phyloP scores from a whole-genome alignment of 2,797 vertebrate species.

The Nannoperca obscura region DNA sequence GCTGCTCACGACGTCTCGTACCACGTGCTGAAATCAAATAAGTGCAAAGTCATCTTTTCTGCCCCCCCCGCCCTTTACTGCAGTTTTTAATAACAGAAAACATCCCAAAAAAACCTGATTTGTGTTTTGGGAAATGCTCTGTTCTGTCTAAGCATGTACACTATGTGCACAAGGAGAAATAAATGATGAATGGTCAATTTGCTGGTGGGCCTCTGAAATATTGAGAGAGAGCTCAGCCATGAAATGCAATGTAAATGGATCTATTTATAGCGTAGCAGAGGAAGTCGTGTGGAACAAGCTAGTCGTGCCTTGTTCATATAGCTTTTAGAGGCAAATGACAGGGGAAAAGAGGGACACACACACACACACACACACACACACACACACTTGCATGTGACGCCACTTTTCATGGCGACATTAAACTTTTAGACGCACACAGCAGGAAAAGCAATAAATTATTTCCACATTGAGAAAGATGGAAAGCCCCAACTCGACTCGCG shows the following conservation, averaged over 20 bases:
- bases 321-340: constrained; percentile 73
- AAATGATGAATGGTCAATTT: constrained; percentile 81
- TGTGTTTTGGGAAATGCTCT: neutral
- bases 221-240: constrained; percentile 77
- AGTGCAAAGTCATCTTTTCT: neutral
- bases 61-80: neutral
- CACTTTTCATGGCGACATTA: constrained; percentile 70
- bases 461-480: constrained; percentile 61
- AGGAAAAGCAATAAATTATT: constrained; percentile 76
- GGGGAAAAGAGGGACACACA: constrained; percentile 18
- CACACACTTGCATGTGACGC: constrained; percentile 76
- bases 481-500: constrained; percentile 47
- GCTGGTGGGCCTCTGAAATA: constrained; percentile 76
- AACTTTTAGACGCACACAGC: constrained; percentile 70
- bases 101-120: neutral
- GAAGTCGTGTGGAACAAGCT: constrained; percentile 68
- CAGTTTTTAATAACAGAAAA: neutral
- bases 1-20: neutral
- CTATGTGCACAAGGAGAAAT: constrained; percentile 50
- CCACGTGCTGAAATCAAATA: neutral
- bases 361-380: constrained; percentile 37
- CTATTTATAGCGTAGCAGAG: constrained; percentile 77
- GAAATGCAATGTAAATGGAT: constrained; percentile 81
- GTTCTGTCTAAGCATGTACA: constrained; percentile 11
- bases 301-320: constrained; percentile 60